These are phyloP conservation scores for Lytechinus pictus DNA, from an alignment of 35 echinoderm and acorn worm species.

Conservation along the genomic window DNA sequence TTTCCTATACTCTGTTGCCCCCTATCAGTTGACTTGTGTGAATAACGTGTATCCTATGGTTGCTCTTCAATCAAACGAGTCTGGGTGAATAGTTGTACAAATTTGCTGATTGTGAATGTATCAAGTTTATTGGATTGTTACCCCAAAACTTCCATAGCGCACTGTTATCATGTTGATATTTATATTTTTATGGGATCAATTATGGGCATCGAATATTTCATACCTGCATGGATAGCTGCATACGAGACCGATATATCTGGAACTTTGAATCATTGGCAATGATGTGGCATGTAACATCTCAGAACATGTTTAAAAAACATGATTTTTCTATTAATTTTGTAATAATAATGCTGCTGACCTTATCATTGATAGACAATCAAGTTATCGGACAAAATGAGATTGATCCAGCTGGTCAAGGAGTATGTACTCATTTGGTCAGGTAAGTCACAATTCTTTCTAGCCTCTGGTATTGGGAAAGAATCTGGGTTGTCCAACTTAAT, in stretches of 20 bases:
- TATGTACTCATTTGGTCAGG: slow-evolving; percentile 8
- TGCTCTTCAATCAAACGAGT: not conserved
- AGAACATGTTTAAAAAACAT: not conserved
- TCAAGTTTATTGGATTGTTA: not conserved
- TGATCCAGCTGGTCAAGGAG: not conserved
- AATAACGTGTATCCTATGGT: not conserved
- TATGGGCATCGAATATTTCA: not conserved
- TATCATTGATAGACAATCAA: not conserved
- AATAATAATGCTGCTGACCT: not conserved
- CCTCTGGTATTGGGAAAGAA: no score
- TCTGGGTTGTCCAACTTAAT: no score
- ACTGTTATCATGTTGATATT: not conserved
- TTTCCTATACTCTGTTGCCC: not conserved
- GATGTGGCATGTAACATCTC: not conserved
- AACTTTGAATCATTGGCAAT: not conserved
- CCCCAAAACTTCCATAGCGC: not conserved
- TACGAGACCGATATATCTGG: not conserved
- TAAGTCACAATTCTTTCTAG: not conserved
- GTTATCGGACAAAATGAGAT: slow-evolving; percentile 24
- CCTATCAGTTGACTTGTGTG: not conserved
- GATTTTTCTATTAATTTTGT: not conserved
- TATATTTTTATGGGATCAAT: not conserved
- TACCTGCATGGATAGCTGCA: not conserved
- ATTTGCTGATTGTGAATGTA: not conserved
- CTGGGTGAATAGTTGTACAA: not conserved